Conservation (phyloP, 2,888 invertebrate species). For the Drosophila antonietae region DNA sequence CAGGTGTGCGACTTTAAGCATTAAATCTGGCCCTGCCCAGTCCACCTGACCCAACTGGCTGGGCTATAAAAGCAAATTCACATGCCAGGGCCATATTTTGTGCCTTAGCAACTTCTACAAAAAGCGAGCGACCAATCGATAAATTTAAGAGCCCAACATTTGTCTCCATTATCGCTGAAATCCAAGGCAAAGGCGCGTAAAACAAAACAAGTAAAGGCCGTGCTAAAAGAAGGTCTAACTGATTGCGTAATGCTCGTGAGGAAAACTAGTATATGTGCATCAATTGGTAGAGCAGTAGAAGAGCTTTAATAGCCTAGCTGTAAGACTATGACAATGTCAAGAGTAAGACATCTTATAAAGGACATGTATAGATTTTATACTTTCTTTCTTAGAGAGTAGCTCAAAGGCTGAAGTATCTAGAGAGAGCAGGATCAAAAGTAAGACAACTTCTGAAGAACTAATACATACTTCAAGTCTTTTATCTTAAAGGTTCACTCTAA, state of each 20-base stretch:
- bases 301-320: too few relatives aligned
- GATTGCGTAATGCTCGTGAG: background rate
- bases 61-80: conserved; percentile 63
- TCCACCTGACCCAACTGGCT: background rate
- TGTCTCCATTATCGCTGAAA: conserved; percentile 79
- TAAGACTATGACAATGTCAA: background rate
- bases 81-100: conserved; percentile 64
- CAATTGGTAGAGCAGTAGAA: background rate
- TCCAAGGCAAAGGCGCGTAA: conserved; percentile 56
- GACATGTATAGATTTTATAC: too few relatives aligned
- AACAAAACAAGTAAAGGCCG: conserved; percentile 2
- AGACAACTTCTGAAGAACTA: too few relatives aligned
- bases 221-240: background rate
- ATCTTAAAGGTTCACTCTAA: too few relatives aligned
- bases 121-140: conserved; percentile 66
- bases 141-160: conserved; percentile 78
- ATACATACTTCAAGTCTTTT: too few relatives aligned
- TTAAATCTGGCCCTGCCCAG: conserved; percentile 28
- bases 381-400: too few relatives aligned
- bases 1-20: conserved; percentile 67
- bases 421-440: too few relatives aligned
- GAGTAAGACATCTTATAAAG: background rate
- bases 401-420: too few relatives aligned
- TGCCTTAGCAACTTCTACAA: conserved; percentile 55
- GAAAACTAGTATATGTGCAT: too few relatives aligned